Percentiles rank a stretch among this genome's conserved stretches.
phyloP scores from a whole-genome alignment of 2,113 vertebrate species.

The Urocolius indicus region DNA sequence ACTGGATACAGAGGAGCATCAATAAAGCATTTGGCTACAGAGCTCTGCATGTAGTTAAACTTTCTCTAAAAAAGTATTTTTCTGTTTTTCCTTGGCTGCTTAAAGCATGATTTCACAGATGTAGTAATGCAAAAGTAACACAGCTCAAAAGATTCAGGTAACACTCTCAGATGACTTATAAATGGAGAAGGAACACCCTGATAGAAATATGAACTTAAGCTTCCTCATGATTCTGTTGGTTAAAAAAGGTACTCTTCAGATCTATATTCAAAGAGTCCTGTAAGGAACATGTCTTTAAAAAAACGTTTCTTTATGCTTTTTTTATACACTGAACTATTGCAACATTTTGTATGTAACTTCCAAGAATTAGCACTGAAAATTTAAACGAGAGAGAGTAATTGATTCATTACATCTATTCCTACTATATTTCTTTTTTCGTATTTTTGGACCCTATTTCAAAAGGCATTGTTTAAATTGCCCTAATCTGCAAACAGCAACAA shows the following conservation, averaged over 20 bases:
- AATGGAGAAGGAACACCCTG: not conserved
- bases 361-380: not conserved
- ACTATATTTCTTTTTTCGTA: conserved; percentile 77
- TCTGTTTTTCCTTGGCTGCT: not conserved
- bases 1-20: not conserved
- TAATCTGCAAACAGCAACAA: conserved; percentile 84
- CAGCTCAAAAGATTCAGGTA: not conserved
- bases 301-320: not conserved
- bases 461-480: conserved; percentile 82
- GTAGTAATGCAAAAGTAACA: not conserved
- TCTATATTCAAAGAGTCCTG: not conserved
- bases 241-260: not conserved
- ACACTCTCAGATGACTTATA: not conserved
- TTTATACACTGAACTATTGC: not conserved
- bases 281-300: not conserved
- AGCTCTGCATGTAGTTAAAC: not conserved
- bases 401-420: conserved; percentile 76
- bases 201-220: not conserved
- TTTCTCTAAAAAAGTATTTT: not conserved
- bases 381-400: conserved; percentile 35
- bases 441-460: conserved; percentile 71
- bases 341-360: not conserved
- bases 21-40: not conserved
- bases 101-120: not conserved
- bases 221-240: not conserved